Base-by-base conservation (phyloP, 1,140 invertebrate species). In the Cydia strobilella region DNA sequence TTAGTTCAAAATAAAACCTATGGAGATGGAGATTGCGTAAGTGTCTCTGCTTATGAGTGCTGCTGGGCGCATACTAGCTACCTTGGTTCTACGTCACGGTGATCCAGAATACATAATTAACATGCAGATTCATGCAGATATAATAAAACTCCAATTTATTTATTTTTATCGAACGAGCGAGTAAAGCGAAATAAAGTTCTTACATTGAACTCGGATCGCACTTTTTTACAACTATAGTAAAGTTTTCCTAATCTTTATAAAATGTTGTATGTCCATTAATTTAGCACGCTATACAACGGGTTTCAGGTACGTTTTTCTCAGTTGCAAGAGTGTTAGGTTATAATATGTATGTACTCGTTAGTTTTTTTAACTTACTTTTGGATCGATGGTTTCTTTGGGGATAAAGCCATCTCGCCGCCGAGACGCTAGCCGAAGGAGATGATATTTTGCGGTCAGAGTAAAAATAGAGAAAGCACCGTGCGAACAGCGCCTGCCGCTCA, bases 401-500 rank as follows among this genome's bases (percentile, higher is more conserved):
- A 63, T 73, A 65, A 66, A 63, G 35, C 65, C 15, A 15, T 42
- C 54, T 35, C 48, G 74, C 77, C 73, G 74, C 71, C 80, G 78
- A 80, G 79, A 83, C 76, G 80, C 77, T 85, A 81, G 77, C 69
- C 81, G 73, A 77, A 79, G 81, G 81, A 82, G 80, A 87, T 86
- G 82, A 89, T 86, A 86, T 89, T 89, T 79, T 87, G 87, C 84
- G 87, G 87, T 88, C 80, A 73, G 75, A 76, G 82, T 77, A 82
- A 84, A 85, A 81, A 84, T 84, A 84, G 80, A 84, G 82, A 79
- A 82, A 84, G 80, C 78, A 82, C 73, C 79, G 80, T 82, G 82
- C 77, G 82, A 84, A 79, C 79, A 71, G 10, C 45, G 71, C 71
- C 39, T 23, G 45, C 71, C 65, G 65, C 65, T 69, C 31, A 35